A percentile compares a stretch with the other conserved stretches of the same genome.
Evolutionary conservation across 2,797 vertebrate genomes (phyloP).

Genomic region (Galagoides demidoff): DNA sequence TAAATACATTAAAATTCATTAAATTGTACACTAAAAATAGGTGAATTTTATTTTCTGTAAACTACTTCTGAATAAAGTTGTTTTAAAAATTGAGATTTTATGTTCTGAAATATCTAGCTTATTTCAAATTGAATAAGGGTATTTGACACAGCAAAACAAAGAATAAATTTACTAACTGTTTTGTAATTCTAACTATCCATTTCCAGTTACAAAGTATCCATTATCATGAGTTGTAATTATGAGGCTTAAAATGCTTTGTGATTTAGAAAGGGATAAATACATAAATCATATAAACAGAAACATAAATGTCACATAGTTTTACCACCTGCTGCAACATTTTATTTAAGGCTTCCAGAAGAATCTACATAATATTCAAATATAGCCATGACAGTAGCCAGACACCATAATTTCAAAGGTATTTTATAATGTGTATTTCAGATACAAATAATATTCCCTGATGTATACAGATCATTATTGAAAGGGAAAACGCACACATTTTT

Average conservation of each 20-base stretch:
- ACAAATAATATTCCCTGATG: background rate
- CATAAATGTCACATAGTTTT: background rate
- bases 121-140: constrained; percentile 37
- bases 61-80: background rate
- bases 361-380: constrained; percentile 6
- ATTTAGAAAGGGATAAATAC: constrained; percentile 36
- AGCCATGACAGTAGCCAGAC: background rate
- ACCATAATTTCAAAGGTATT: constrained; percentile 42
- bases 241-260: constrained; percentile 29
- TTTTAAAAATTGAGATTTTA: background rate
- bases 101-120: background rate
- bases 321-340: constrained; percentile 45
- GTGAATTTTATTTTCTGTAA: background rate
- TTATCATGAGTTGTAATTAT: constrained; percentile 43
- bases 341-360: constrained; percentile 46
- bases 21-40: background rate
- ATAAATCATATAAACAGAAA: constrained; percentile 60
- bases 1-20: background rate
- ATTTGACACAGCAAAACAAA: background rate
- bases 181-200: background rate
- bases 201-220: background rate
- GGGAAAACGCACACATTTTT: constrained; percentile 13
- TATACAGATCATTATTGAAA: background rate
- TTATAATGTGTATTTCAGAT: background rate
- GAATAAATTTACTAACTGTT: background rate